Evolutionary conservation across 2,888 invertebrate genomes (phyloP).

Genomic region (Doris montereyensis): DNA sequence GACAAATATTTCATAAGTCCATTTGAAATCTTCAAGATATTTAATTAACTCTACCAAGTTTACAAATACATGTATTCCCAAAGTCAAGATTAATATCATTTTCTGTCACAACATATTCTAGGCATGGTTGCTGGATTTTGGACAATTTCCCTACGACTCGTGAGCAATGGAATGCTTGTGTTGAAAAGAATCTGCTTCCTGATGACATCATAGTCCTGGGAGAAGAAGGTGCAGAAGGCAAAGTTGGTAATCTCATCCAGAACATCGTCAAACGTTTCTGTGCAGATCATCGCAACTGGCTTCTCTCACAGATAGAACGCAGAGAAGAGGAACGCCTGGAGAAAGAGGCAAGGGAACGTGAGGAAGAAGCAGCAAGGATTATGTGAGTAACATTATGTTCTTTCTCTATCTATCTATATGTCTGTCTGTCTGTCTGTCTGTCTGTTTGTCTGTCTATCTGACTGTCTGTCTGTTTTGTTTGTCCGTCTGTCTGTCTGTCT

Average conservation of each 20-base stretch:
- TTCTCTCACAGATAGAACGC: slow-evolving; percentile 27
- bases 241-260: background rate
- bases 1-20: too few species aligned
- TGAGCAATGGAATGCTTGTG: slow-evolving; percentile 70
- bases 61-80: too few species aligned
- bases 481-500: too few species aligned
- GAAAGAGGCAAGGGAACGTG: slow-evolving; percentile 27
- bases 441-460: too few species aligned
- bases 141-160: slow-evolving; percentile 71
- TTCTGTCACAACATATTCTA: too few species aligned
- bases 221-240: slow-evolving; percentile 62
- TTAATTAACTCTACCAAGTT: too few species aligned
- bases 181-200: slow-evolving; percentile 68
- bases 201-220: slow-evolving; percentile 70
- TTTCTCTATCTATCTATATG: too few species aligned
- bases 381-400: slow-evolving; percentile 19
- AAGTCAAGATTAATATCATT: too few species aligned
- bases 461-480: too few species aligned
- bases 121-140: slow-evolving; percentile 71
- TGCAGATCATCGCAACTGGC: slow-evolving; percentile 8
- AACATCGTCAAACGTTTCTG: slow-evolving; percentile 22
- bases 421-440: too few species aligned
- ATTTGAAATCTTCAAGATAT: too few species aligned
- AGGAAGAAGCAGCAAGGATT: slow-evolving; percentile 42
- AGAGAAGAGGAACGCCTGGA: slow-evolving; percentile 24